These are phyloP conservation scores for Macroglossus sobrinus DNA, from an alignment of 2,113 vertebrate genomes.

Conservation along the genomic window DNA sequence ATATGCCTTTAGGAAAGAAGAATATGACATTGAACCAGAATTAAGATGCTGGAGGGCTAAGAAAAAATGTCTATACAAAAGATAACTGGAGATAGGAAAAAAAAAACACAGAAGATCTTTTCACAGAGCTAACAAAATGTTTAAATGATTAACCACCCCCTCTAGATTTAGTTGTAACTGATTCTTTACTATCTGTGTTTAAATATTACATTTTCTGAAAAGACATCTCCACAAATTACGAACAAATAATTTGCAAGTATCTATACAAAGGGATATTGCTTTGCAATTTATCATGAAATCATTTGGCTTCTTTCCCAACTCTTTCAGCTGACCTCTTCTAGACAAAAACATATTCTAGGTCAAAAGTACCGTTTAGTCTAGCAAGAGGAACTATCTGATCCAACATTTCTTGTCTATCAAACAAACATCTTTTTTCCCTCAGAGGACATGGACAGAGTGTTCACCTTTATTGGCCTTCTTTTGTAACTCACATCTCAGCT, in stretches of 20 bases:
- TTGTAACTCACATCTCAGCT: not conserved
- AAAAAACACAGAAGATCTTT: not conserved
- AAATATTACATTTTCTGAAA: conserved; percentile 9
- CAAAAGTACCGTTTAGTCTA: not conserved
- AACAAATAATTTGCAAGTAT: not conserved
- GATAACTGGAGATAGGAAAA: not conserved
- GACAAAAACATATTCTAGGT: not conserved
- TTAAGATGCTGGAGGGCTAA: not conserved
- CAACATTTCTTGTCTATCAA: not conserved
- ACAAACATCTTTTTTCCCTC: not conserved
- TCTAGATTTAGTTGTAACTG: conserved; percentile 22
- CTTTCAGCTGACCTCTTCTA: conserved; percentile 27
- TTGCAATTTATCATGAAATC: conserved; percentile 29
- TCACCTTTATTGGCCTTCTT: not conserved
- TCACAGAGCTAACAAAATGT: not conserved
- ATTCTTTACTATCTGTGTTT: conserved; percentile 11
- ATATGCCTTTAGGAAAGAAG: conserved; percentile 15
- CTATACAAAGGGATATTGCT: not conserved
- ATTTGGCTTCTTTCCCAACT: not conserved
- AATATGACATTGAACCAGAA: not conserved
- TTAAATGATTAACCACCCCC: conserved; percentile 22
- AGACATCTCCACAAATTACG: not conserved
- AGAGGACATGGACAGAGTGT: not conserved
- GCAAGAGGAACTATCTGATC: not conserved
- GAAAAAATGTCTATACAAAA: conserved; percentile 15